Base-by-base conservation (phyloP, 2,113 vertebrate genomes). In the Pungitius pungitius region DNA sequence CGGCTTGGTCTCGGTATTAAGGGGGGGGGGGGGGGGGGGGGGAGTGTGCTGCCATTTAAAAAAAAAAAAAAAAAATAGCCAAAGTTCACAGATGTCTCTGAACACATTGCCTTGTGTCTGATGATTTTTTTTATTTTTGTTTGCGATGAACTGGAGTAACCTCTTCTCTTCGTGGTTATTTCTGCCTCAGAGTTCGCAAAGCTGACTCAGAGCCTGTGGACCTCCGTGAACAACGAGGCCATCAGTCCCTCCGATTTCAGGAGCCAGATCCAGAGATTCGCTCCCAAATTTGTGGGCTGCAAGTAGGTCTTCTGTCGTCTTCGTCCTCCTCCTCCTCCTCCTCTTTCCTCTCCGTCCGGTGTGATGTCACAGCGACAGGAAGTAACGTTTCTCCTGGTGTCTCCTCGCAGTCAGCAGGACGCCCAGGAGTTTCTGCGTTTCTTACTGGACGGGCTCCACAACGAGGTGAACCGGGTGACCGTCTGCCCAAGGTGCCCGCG, bases 401-500 rank as follows among this genome's bases (percentile, higher is more conserved):
- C 6, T 42, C 33, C 35, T 35, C 59, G 26, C 77, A 99, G 97
- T 92, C 97, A 99, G 88, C 97, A 99, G 90, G 97, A 99, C 9
- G 97, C 97, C 2, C 97, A 99, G 91, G 97, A 99, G 63, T 99
- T 99, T 65, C 92, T 99, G 74, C 93, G 97, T 49, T 98, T 96
- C 88, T 91, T 99, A 26, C 87, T 99, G 20, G 97, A 99, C 0
- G 96, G 97, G 13, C 95, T 99, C 62, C 97, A 99, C 79, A 97
- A 93, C 0, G 96, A 97, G 80, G 97, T 99, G 86, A 98, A 99
- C 94, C 89, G 96, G 0, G 95, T 96, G 8, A 91, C 94, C 0
- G 90, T 92, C 42, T 80, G 94, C 60, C 95, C 0, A 93, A 92
- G 66, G 81, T 89, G 75, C 90, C 55, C 8, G 51, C 81, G 0